These are phyloP conservation scores for Camptogramma bilineatum DNA, from an alignment of 2,888 invertebrate species.

Conservation along the genomic window DNA sequence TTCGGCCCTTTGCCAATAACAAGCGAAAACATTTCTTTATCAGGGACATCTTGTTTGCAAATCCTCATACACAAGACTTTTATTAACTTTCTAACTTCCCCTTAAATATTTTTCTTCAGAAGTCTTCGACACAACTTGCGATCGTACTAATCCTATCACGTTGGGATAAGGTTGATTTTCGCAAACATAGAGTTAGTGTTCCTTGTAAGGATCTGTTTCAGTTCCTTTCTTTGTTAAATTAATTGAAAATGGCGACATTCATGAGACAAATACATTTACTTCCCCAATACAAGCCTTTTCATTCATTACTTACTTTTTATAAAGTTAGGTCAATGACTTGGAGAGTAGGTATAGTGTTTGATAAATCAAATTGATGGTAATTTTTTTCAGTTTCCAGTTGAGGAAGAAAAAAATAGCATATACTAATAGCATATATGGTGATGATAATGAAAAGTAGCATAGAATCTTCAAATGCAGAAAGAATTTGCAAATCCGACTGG, in stretches of 20 bases:
- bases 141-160: background rate
- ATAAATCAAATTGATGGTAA: too few species aligned
- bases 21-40: constrained; percentile 34
- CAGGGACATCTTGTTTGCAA: constrained; percentile 44
- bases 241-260: constrained; percentile 39
- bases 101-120: constrained; percentile 42
- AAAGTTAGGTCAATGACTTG: background rate
- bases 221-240: constrained; percentile 37
- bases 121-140: background rate
- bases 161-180: constrained; percentile 28
- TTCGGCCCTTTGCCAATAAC: constrained; percentile 32
- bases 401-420: too few species aligned
- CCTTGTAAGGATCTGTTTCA: background rate
- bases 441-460: too few species aligned
- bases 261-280: constrained; percentile 16
- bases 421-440: too few species aligned
- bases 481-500: too few species aligned
- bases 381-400: too few species aligned
- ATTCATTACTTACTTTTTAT: background rate
- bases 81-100: constrained; percentile 45
- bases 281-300: background rate
- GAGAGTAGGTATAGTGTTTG: too few species aligned
- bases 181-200: background rate
- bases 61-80: constrained; percentile 39
- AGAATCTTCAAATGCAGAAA: too few species aligned